Conservation (phyloP, 2,888 invertebrate species). For the Frankliniella fusca region DNA sequence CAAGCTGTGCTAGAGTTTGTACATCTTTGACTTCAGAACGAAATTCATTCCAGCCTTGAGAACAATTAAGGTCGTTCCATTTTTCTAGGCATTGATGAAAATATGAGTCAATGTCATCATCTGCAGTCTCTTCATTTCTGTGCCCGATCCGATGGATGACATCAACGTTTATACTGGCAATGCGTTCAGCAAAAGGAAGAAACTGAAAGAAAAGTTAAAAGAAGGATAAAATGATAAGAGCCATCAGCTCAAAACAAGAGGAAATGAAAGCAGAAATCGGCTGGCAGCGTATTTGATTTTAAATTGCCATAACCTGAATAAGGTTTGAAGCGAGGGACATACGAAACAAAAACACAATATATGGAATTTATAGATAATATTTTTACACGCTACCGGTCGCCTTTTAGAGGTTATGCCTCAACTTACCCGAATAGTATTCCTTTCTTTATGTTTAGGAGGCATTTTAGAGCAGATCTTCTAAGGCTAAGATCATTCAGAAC, state of each 20-base stretch:
- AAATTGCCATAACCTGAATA: not conserved
- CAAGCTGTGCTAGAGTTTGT: conserved; percentile 73
- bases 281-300: not conserved
- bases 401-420: not conserved
- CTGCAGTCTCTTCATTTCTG: conserved; percentile 60
- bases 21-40: conserved; percentile 71
- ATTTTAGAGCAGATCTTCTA: not conserved
- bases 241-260: not conserved
- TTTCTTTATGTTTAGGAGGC: not conserved
- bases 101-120: conserved; percentile 62
- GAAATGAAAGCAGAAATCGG: not conserved
- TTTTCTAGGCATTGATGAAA: conserved; percentile 79
- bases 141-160: conserved; percentile 81
- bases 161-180: conserved; percentile 79
- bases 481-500: not conserved
- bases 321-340: not conserved
- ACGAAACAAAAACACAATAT: not conserved
- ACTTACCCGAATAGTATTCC: not conserved
- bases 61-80: conserved; percentile 85
- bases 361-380: too few species aligned
- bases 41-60: conserved; percentile 74
- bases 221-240: not conserved
- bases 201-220: conserved; percentile 57
- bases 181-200: conserved; percentile 80
- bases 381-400: not conserved